Percentiles rank a stretch among this genome's conserved stretches.
Evolutionary conservation across 2,888 invertebrate genomes (phyloP).

Genomic region (Aspidiotus rigidus): DNA sequence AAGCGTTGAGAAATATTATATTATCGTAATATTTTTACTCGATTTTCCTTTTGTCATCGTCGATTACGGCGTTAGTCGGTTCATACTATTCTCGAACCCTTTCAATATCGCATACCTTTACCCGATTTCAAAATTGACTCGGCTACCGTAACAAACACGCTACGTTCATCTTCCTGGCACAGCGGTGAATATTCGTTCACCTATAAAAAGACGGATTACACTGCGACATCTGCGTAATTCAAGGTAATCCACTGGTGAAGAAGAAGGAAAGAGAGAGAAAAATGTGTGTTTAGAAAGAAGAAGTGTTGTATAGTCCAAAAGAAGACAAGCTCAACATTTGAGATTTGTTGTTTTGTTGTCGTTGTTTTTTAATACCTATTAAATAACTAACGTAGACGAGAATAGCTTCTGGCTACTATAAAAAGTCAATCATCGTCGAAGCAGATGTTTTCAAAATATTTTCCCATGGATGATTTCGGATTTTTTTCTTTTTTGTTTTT

Average conservation of each 20-base stretch:
- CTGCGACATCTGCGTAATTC: conserved; percentile 19
- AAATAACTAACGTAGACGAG: conserved; percentile 18
- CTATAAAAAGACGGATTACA: conserved; percentile 18
- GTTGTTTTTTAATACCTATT: conserved; percentile 24
- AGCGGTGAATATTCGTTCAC: conserved; percentile 18
- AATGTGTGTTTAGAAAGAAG: not conserved
- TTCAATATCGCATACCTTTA: no score
- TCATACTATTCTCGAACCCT: no score
- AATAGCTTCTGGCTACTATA: conserved; percentile 27
- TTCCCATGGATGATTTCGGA: conserved; percentile 22
- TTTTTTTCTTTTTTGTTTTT: conserved; percentile 22
- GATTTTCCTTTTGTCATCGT: no score
- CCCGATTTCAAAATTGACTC: no score
- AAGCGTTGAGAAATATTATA: no score
- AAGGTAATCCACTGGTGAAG: conserved; percentile 14
- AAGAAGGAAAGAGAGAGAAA: conserved; percentile 6
- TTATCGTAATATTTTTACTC: no score
- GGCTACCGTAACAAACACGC: no score
- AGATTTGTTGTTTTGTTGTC: conserved; percentile 20
- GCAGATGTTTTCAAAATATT: conserved; percentile 24
- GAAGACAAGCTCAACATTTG: conserved; percentile 12
- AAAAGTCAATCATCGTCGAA: conserved; percentile 24
- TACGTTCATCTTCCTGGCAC: no score
- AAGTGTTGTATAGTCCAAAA: conserved; percentile 14
- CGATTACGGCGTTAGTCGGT: no score